Evolutionary conservation across 2,797 vertebrate species (phyloP), one percentile per base, ranked within the genome.

Genomic region (Sebastes jordani): DNA sequence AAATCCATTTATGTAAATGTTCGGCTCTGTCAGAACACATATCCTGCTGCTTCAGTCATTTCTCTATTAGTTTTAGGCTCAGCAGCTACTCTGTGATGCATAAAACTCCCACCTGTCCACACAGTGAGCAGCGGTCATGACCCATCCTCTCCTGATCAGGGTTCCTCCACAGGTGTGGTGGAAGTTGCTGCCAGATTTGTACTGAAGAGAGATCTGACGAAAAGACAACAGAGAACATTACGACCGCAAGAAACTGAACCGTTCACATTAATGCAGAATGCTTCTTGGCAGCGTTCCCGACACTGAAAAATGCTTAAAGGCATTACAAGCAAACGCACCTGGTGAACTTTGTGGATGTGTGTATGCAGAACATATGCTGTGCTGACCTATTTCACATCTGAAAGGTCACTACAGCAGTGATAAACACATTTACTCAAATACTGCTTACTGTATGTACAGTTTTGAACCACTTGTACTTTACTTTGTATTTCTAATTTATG

Each of bases 121-220:
- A 18, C 97, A 98, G 88, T 97, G 97, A 88, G 97, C 97, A 0
- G 97, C 97, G 0, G 97, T 98, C 97, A 98, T 86, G 68, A 98
- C 97, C 96, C 97, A 97, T 89, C 95, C 93, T 68, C 6, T 89
- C 58, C 0, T 92, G 92, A 98, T 86, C 91, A 98, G 95, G 78
- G 95, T 95, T 61, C 98, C 98, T 16, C 98, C 97, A 23, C 98
- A 99, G 23, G 96, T 97, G 90, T 98, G 98, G 82, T 95, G 22
- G 95, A 91, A 97, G 25, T 2, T 49, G 69, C 90, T 68, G 0
- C 89, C 58, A 1, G 94, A 96, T 71, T 18, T 65, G 81, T 94
- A 97, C 92, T 98, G 97, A 27, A 98, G 97, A 61, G 97, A 97
- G 87, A 98, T 96, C 97, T 98, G 81, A 75, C 16, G 38, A 30